Percentiles rank a stretch among this genome's conserved stretches.
phyloP scores from a whole-genome alignment of 2,113 vertebrate species.

The Progne subis region DNA sequence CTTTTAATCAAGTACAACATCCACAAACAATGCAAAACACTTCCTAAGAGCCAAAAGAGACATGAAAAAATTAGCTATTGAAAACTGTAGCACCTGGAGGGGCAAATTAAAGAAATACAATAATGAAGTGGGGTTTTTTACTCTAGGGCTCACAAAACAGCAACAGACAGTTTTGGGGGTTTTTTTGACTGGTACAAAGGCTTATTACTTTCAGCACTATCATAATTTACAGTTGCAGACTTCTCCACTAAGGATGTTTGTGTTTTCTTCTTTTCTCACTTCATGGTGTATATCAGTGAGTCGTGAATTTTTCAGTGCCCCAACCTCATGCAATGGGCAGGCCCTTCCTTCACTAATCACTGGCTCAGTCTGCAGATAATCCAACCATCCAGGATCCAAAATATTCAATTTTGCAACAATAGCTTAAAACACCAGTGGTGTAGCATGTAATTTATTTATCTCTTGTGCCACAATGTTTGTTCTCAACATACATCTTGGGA shows the following conservation, averaged over 20 bases:
- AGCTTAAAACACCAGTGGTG: neutral
- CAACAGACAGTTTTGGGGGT: neutral
- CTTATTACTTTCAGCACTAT: neutral
- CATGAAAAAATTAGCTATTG: neutral
- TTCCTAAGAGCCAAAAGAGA: neutral
- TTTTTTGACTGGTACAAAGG: neutral
- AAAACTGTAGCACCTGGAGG: neutral
- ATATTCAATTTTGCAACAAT: neutral
- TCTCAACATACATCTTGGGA: neutral
- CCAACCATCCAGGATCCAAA: neutral
- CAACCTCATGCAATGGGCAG: neutral
- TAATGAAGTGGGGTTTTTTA: neutral
- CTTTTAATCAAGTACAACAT: neutral
- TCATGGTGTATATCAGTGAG: neutral
- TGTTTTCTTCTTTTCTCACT: neutral
- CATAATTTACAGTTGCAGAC: neutral
- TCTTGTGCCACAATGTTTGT: neutral
- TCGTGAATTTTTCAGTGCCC: neutral
- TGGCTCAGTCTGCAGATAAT: neutral
- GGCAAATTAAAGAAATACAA: neutral
- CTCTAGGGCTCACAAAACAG: neutral
- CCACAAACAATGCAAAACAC: neutral
- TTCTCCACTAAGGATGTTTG: neutral
- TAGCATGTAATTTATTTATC: neutral
- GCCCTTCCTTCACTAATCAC: neutral